These are phyloP conservation scores for Carettochelys insculpta DNA, from an alignment of 2,113 vertebrate genomes.

Conservation along the genomic window DNA sequence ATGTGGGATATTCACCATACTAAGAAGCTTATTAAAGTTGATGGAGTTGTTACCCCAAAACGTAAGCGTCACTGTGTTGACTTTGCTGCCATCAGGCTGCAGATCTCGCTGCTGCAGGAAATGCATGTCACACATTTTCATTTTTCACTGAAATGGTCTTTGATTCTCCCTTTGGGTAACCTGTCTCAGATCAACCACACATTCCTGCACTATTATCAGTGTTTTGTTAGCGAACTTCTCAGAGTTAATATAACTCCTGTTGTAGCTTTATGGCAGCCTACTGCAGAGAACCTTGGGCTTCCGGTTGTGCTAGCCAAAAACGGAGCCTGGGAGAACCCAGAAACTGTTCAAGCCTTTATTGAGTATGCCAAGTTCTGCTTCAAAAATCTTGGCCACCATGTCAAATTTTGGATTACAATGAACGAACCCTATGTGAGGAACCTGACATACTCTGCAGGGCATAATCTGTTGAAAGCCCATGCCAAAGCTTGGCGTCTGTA, in stretches of 20 bases:
- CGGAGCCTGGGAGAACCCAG: constrained; percentile 88
- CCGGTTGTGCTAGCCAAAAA: constrained; percentile 78
- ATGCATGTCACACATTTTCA: constrained; percentile 89
- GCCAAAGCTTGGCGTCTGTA: constrained; percentile 90
- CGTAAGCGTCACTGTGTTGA: constrained; percentile 84
- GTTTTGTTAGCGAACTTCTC: constrained; percentile 87
- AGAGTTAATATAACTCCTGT: constrained; percentile 89
- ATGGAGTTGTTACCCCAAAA: constrained; percentile 72
- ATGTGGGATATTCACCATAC: constrained; percentile 90
- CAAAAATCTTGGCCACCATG: constrained; percentile 81
- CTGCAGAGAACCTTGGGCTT: constrained; percentile 81
- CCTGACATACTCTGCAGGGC: constrained; percentile 84
- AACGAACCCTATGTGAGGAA: constrained; percentile 88
- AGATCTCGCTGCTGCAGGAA: constrained; percentile 83
- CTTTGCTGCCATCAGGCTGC: constrained; percentile 85
- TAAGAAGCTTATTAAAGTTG: constrained; percentile 84
- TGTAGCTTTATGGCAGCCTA: constrained; percentile 92
- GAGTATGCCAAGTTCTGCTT: constrained; percentile 92
- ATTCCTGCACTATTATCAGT: constrained; percentile 89
- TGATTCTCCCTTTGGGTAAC: constrained; percentile 85
- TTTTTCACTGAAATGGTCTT: constrained; percentile 94
- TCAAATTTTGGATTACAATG: constrained; percentile 95
- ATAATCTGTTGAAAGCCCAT: constrained; percentile 91
- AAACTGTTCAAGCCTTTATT: constrained; percentile 84
- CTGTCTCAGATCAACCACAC: constrained; percentile 83